Conservation (phyloP, 2,888 invertebrate genomes). For the Eilema caniola region DNA sequence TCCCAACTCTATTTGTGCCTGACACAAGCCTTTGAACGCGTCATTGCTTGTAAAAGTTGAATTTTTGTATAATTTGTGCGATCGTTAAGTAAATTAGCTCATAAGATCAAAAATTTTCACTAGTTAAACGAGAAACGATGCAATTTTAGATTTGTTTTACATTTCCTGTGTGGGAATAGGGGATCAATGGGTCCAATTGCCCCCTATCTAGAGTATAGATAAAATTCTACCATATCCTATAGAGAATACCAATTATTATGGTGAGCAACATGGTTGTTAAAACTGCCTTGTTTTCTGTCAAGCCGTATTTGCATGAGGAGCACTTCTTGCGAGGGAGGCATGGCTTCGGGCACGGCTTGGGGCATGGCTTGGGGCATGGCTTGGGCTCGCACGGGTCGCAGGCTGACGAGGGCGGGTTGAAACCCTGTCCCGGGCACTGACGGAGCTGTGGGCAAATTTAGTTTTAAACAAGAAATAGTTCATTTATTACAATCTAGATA, state of each 20-base stretch:
- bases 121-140: no score
- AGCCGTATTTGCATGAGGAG: neutral
- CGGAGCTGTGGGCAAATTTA: neutral
- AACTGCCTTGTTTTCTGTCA: neutral
- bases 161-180: no score
- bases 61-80: no score
- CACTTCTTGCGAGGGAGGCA: neutral
- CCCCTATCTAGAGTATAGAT: no score
- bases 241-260: neutral
- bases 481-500: no score
- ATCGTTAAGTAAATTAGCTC: no score
- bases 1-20: no score
- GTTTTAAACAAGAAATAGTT: neutral
- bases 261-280: neutral
- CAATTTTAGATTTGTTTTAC: no score
- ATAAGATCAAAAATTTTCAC: no score
- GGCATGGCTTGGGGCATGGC: neutral
- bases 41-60: no score
- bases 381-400: neutral
- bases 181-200: no score
- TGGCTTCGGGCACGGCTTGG: neutral
- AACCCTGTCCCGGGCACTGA: neutral
- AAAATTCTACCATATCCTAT: neutral
- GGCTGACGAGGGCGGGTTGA: neutral
- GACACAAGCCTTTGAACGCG: no score